Conservation (phyloP, 1,140 invertebrate genomes). For the Drosophila azteca region DNA sequence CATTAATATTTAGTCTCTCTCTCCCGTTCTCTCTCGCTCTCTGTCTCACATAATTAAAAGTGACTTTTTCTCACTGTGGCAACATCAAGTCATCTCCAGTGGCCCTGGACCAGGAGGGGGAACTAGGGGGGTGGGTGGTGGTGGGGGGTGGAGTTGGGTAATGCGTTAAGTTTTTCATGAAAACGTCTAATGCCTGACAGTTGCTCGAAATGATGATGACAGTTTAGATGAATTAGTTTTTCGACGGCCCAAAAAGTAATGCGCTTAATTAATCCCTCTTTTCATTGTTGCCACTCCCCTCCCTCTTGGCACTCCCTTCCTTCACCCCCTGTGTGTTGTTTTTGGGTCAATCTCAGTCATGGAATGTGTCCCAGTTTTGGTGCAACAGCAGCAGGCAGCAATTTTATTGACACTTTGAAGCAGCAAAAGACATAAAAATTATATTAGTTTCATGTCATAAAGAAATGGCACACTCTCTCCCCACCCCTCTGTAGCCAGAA, state of each 20-base stretch:
- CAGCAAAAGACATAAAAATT: conserved; percentile 60
- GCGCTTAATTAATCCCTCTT: conserved; percentile 72
- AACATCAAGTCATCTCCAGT: no score
- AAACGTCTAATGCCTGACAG: conserved; percentile 73
- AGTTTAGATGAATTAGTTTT: conserved; percentile 81
- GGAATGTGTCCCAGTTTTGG: conserved; percentile 40
- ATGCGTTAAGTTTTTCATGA: conserved; percentile 79
- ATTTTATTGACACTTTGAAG: conserved; percentile 61
- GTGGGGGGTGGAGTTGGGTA: conserved; percentile 47
- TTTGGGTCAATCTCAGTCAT: conserved; percentile 43
- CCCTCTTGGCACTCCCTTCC: no score
- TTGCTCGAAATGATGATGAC: conserved; percentile 80
- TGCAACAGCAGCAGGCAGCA: conserved; percentile 24
- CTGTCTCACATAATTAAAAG: conserved; percentile 72
- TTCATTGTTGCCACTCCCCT: neutral
- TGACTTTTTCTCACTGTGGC: conserved; percentile 59
- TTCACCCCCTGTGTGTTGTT: neutral
- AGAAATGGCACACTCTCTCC: conserved; percentile 21
- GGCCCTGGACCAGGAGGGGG: conserved; percentile 1
- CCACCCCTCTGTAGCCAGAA: neutral
- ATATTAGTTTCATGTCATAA: conserved; percentile 58
- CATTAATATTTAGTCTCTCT: conserved; percentile 70
- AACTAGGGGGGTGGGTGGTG: no score
- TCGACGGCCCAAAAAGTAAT: conserved; percentile 50
- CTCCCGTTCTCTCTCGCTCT: neutral